Evolutionary conservation across 92 coral and sea anemone species (phyloP).

Genomic region (Umimayanthus chanpuru): DNA sequence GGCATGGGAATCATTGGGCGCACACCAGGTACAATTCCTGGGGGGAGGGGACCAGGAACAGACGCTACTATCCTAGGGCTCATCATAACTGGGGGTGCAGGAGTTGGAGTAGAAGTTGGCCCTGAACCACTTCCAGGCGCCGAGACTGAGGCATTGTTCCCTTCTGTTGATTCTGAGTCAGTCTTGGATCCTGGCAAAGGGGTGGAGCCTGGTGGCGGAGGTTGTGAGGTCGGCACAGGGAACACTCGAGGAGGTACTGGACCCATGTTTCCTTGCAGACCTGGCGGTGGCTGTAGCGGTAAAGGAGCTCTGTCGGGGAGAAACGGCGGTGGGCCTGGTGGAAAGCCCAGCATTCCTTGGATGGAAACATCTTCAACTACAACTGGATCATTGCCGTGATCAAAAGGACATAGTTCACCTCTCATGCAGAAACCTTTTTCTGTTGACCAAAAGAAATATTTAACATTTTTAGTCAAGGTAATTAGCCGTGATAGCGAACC

Average conservation of each 20-base stretch:
- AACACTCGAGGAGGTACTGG: slow-evolving; percentile 66
- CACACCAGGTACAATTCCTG: slow-evolving; percentile 48
- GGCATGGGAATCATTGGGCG: slow-evolving; percentile 46
- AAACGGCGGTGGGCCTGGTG: slow-evolving; percentile 73
- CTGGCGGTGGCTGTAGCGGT: slow-evolving; percentile 59
- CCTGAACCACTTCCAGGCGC: slow-evolving; percentile 53
- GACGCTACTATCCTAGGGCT: slow-evolving; percentile 12
- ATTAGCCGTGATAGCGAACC: too few relatives aligned
- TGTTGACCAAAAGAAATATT: slow-evolving; percentile 34
- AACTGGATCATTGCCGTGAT: slow-evolving; percentile 98
- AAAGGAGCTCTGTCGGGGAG: slow-evolving; percentile 81
- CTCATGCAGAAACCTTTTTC: slow-evolving; percentile 99
- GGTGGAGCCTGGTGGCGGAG: slow-evolving; percentile 75
- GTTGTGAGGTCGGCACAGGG: slow-evolving; percentile 68
- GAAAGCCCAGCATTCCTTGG: slow-evolving; percentile 88
- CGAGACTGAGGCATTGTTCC: slow-evolving; percentile 37
- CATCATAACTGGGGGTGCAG: slow-evolving; percentile 28
- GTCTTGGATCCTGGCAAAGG: slow-evolving; percentile 46
- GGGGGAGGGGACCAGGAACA: slow-evolving; percentile 52
- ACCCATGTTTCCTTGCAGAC: slow-evolving; percentile 66
- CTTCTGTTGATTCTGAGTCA: slow-evolving; percentile 51
- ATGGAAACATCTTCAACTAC: slow-evolving; percentile 90
- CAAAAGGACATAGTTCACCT: slow-evolving; percentile 96
- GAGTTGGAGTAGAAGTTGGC: slow-evolving; percentile 35
- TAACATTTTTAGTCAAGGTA: background rate